Conservation (phyloP, 2,888 invertebrate species). For the Pinctada fucata region DNA sequence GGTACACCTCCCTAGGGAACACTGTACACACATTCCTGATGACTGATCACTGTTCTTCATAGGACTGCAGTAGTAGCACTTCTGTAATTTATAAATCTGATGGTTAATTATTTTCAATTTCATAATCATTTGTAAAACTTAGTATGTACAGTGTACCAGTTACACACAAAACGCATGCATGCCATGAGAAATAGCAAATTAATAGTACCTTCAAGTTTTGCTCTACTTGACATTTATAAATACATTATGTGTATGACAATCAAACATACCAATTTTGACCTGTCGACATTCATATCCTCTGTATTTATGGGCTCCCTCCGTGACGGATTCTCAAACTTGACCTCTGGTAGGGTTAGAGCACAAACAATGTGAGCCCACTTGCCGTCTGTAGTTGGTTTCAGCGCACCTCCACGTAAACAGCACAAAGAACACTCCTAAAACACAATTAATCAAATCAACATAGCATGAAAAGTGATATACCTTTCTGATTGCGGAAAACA, state of each 20-base stretch:
- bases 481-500: too few species aligned
- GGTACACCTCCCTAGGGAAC: constrained; percentile 78
- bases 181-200: too few species aligned
- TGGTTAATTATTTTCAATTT: too few species aligned
- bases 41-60: constrained; percentile 47
- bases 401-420: constrained; percentile 78
- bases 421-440: constrained; percentile 80
- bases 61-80: constrained; percentile 70
- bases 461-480: too few species aligned
- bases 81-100: constrained; percentile 57
- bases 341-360: constrained; percentile 75
- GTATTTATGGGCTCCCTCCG: constrained; percentile 73
- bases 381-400: constrained; percentile 76
- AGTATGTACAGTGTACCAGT: too few species aligned
- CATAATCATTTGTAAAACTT: too few species aligned
- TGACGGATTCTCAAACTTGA: constrained; percentile 72
- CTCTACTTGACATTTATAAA: too few species aligned
- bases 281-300: constrained; percentile 56
- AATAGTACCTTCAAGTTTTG: too few species aligned
- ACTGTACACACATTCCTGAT: constrained; percentile 78
- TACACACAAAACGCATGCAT: too few species aligned
- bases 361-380: constrained; percentile 78
- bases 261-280: constrained; percentile 68
- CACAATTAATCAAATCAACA: not conserved
- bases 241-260: constrained; percentile 9